Evolutionary conservation across 1,140 invertebrate genomes (phyloP).

Genomic region (Sycophila sp.): DNA sequence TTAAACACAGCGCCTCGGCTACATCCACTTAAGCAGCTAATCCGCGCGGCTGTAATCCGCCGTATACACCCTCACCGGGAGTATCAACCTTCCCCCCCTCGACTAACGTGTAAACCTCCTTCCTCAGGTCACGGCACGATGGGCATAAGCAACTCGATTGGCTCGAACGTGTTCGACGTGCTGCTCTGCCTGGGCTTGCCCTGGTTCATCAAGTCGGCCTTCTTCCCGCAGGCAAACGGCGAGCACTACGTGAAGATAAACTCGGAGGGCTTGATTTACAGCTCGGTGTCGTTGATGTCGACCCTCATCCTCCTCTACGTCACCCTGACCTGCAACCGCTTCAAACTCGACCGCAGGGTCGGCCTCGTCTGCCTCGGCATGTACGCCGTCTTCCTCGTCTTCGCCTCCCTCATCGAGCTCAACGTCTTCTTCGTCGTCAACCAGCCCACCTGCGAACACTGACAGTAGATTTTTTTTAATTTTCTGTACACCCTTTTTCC

Average conservation of each 20-base stretch:
- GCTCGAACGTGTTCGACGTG: slow-evolving; percentile 89
- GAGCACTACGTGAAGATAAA: slow-evolving; percentile 81
- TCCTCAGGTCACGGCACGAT: slow-evolving; percentile 83
- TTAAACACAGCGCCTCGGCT: too few species aligned
- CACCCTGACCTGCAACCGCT: slow-evolving; percentile 78
- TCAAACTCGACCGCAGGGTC: slow-evolving; percentile 79
- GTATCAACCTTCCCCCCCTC: too few species aligned
- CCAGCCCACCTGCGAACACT: slow-evolving; percentile 75
- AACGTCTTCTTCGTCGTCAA: slow-evolving; percentile 89
- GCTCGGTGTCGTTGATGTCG: slow-evolving; percentile 80
- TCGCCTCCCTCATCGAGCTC: slow-evolving; percentile 84
- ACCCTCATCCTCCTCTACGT: slow-evolving; percentile 81
- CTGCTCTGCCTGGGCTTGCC: slow-evolving; percentile 85
- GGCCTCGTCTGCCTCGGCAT: slow-evolving; percentile 80
- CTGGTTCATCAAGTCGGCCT: slow-evolving; percentile 85
- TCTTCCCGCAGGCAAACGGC: slow-evolving; percentile 74
- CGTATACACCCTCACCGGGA: too few species aligned
- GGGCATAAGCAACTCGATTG: slow-evolving; percentile 89
- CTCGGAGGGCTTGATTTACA: slow-evolving; percentile 85
- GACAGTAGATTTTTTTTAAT: slow-evolving; percentile 30
- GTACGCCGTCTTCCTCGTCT: slow-evolving; percentile 79
- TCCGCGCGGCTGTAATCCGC: too few species aligned
- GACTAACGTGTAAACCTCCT: too few species aligned
- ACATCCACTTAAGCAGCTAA: too few species aligned
- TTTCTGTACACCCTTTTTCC: too few species aligned